Evolutionary conservation across 92 coral and sea anemone species (phyloP), one percentile per base, ranked within the genome.

Genomic region (Pocillopora meandrina): DNA sequence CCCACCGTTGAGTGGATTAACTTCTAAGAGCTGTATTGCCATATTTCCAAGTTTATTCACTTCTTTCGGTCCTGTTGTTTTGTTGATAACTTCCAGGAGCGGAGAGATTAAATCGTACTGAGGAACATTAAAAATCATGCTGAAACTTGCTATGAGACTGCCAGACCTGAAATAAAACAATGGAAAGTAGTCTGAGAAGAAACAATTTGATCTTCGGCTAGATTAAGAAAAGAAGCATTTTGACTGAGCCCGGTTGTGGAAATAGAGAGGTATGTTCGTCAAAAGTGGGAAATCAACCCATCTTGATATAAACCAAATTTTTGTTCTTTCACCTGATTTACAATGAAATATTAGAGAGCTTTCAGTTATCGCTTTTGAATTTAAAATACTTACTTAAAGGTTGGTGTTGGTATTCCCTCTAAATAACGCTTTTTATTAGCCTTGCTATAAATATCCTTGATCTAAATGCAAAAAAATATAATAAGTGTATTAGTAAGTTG

Each of bases 111-210:
- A 19, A n/a, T 78, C 71, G 82, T 78, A 78, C 42, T 78, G 7
- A 47, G 82, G 71, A 8, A 35, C 10, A 55, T 88, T 34, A 56
- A 76, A 82, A 76, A 81, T 82, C 19, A 88, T 56, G 34, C 83
- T 82, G 76, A 82, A 88, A 58, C 71, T 6, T 7, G 84, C 68
- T 33, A 76, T 71, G 10, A 88, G 84, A 35, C 91, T 71, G 56
- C 86, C 87, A 19, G 73, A 74, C 78, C 91, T 88, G 33, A 73
- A 84, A 49, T 0, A 17, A 12, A 84, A 49, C 0, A 17, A 12
- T 56, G 16, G n/a, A 23, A 61, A 4, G 8, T 42, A 42, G 52
- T 42, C 52, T 0, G 7, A 3, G 52, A 42, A 2, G 52, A 42
- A 42, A 3, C 52, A 42, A 42, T 42, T 42, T 42, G 52, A 3